phyloP scores from a whole-genome alignment of 2,888 invertebrate species.

The Lasius fuliginosus region DNA sequence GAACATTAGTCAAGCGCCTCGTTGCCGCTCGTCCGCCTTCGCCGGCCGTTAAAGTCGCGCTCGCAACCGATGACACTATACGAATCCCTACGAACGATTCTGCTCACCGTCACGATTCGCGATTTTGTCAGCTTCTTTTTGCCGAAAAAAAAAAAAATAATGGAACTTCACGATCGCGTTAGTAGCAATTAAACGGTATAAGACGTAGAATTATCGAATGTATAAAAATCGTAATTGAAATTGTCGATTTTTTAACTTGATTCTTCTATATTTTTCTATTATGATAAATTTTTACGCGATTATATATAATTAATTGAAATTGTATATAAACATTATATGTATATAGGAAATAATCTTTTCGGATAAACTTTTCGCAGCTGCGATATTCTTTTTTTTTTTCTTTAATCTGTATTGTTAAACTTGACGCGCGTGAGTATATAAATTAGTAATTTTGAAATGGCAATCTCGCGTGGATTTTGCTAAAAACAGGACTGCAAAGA shows the following conservation, averaged over 20 bases:
- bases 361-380: background rate
- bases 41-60: constrained; percentile 68
- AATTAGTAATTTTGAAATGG: background rate
- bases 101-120: background rate
- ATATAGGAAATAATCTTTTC: background rate
- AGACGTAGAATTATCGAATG: background rate
- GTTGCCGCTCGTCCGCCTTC: constrained; percentile 73
- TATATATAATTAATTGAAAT: background rate
- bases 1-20: constrained; percentile 84
- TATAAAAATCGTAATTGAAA: background rate
- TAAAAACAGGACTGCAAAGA: background rate
- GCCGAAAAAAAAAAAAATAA: background rate
- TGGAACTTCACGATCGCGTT: background rate
- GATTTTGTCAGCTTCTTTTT: background rate
- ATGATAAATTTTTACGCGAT: background rate
- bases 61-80: constrained; percentile 58
- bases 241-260: background rate
- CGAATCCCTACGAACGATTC: background rate
- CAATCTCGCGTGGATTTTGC: background rate
- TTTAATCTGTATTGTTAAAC: background rate
- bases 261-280: background rate
- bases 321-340: background rate
- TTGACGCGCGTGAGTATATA: background rate
- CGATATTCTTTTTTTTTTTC: background rate
- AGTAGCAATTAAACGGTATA: background rate